These are phyloP conservation scores for Gibbula magus DNA, from an alignment of 2,888 invertebrate species.

Conservation along the genomic window DNA sequence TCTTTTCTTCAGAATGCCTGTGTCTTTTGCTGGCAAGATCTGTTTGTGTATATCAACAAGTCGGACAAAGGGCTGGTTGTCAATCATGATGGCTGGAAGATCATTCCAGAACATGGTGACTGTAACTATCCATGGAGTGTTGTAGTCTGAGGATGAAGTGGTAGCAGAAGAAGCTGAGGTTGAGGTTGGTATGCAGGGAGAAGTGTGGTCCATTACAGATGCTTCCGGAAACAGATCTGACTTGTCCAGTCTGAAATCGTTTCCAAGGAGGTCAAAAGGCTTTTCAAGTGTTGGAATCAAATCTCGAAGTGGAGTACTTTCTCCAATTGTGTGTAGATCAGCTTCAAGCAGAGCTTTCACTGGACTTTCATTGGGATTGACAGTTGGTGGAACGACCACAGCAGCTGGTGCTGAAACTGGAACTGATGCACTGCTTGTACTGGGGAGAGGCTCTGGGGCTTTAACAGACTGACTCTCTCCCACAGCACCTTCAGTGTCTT, in stretches of 20 bases:
- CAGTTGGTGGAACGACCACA: neutral
- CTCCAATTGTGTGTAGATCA: conserved; percentile 8
- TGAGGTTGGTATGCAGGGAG: neutral
- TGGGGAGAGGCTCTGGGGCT: neutral
- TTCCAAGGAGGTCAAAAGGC: conserved; percentile 50
- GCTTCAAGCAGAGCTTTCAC: conserved; percentile 25
- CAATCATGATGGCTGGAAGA: conserved; percentile 72
- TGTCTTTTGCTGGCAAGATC: conserved; percentile 74
- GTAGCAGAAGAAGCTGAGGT: neutral
- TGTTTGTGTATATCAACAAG: conserved; percentile 75
- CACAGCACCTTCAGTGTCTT: neutral
- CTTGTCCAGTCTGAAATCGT: conserved; percentile 44
- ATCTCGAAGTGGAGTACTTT: neutral
- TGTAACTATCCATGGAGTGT: conserved; percentile 68
- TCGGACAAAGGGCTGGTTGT: conserved; percentile 69
- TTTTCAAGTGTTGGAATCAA: conserved; percentile 41
- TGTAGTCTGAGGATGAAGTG: conserved; percentile 44
- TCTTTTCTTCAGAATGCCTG: conserved; percentile 74
- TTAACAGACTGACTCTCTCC: neutral
- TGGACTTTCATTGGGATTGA: conserved; percentile 10
- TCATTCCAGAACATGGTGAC: conserved; percentile 75
- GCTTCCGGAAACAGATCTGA: conserved; percentile 49
- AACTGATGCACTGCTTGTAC: neutral
- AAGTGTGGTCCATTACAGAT: conserved; percentile 20
- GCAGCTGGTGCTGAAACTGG: neutral